Evolutionary conservation across 2,888 invertebrate genomes (phyloP).

Genomic region (Drosophila maculinotata): DNA sequence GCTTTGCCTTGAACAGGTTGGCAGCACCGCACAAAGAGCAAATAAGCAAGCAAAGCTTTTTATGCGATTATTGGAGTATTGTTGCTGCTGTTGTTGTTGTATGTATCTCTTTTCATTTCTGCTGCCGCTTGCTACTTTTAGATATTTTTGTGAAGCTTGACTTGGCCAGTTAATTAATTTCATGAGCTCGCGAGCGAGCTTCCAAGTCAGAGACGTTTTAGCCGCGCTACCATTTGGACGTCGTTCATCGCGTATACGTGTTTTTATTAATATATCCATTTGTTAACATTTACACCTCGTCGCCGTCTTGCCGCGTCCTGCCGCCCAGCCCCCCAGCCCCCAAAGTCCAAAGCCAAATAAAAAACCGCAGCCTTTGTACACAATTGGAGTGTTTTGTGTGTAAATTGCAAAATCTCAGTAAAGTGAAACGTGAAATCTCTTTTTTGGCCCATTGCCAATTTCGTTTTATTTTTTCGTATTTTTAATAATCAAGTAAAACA

Average conservation of each 20-base stretch:
- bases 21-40: slow-evolving; percentile 46
- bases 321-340: slow-evolving; percentile 1
- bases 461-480: slow-evolving; percentile 19
- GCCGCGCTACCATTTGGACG: slow-evolving; percentile 71
- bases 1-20: slow-evolving; percentile 49
- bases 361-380: slow-evolving; percentile 37
- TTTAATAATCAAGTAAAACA: slow-evolving; percentile 36
- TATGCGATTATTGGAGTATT: slow-evolving; percentile 35
- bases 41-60: slow-evolving; percentile 32
- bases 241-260: slow-evolving; percentile 42
- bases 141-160: slow-evolving; percentile 64
- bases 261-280: slow-evolving; percentile 3
- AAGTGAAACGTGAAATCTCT: slow-evolving; percentile 62
- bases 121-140: slow-evolving; percentile 33
- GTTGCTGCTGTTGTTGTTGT: slow-evolving; percentile 36
- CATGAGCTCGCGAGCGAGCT: slow-evolving; percentile 56
- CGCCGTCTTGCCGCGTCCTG: slow-evolving; percentile 45
- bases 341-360: neutral
- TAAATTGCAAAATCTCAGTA: slow-evolving; percentile 51
- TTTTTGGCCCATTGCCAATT: slow-evolving; percentile 39
- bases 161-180: slow-evolving; percentile 76
- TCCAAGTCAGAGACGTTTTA: slow-evolving; percentile 64
- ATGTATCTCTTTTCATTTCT: slow-evolving; percentile 27
- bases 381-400: slow-evolving; percentile 9
- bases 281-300: slow-evolving; percentile 7